Evolutionary conservation across 2,113 vertebrate species (phyloP).

Genomic region (Diadophis punctatus): DNA sequence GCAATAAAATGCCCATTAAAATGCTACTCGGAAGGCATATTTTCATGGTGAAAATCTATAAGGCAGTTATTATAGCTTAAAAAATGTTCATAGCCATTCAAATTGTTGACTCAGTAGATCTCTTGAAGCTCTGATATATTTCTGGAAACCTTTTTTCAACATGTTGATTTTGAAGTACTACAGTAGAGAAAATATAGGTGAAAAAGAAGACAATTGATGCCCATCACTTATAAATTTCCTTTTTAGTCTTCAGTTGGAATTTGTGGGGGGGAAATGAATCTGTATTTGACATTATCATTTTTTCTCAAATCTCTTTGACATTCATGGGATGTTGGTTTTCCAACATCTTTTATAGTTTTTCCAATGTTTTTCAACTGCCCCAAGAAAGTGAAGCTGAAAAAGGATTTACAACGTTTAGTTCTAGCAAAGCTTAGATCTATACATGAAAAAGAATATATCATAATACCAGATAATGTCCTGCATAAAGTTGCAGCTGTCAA

Average conservation of each 20-base stretch:
- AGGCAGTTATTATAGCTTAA: constrained; percentile 4
- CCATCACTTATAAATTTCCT: constrained; percentile 37
- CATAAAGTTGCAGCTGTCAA: constrained; percentile 34
- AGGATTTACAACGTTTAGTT: constrained; percentile 53
- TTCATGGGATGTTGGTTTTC: constrained; percentile 55
- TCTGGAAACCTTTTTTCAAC: constrained; percentile 22
- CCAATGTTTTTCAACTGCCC: constrained; percentile 49
- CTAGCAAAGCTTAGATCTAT: constrained; percentile 33
- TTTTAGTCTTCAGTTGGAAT: constrained; percentile 30
- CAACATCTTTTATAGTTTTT: constrained; percentile 41
- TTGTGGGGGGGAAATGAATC: constrained; percentile 44
- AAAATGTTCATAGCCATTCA: constrained; percentile 31
- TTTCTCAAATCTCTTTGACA: constrained; percentile 60
- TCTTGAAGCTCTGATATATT: constrained; percentile 35
- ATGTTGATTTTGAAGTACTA: constrained; percentile 36
- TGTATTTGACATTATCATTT: constrained; percentile 47
- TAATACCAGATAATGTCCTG: constrained; percentile 35
- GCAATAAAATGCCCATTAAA: constrained; percentile 15
- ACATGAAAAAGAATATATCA: constrained; percentile 48
- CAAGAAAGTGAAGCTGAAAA: constrained; percentile 48
- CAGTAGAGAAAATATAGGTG: constrained; percentile 52
- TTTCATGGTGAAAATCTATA: constrained; percentile 21
- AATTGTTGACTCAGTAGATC: constrained; percentile 21
- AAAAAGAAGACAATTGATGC: constrained; percentile 30
- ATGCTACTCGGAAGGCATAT: neutral